Conservation (phyloP, 2,113 vertebrate genomes). For the Malurus alboscapulatus region DNA sequence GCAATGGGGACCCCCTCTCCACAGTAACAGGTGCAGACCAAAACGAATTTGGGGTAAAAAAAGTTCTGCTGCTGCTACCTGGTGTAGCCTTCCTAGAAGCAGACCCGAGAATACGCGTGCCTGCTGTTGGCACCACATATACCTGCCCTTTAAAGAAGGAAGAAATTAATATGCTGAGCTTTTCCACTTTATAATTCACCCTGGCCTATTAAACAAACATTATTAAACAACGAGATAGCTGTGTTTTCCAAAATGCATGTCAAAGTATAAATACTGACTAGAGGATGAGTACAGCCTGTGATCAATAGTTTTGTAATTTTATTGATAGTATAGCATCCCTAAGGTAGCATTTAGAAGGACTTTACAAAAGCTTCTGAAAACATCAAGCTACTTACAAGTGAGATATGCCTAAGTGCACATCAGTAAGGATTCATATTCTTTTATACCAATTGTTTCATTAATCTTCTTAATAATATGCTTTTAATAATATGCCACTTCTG, state of each 20-base stretch:
- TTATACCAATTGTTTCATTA: slow-evolving; percentile 36
- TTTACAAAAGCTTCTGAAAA: background rate
- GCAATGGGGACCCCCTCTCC: rapidly evolving
- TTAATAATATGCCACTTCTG: slow-evolving; percentile 51
- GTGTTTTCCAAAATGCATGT: background rate
- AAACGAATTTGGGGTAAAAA: background rate
- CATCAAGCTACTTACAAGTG: background rate
- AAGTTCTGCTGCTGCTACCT: rapidly evolving
- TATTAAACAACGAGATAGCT: background rate
- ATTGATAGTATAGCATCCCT: background rate
- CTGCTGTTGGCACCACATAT: background rate
- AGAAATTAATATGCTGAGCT: background rate
- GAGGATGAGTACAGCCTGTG: background rate
- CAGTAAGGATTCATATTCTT: background rate
- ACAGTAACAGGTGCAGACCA: background rate
- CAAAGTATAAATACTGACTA: background rate
- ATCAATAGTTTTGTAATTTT: slow-evolving; percentile 15
- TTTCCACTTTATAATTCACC: background rate
- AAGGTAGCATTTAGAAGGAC: background rate
- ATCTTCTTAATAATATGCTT: background rate
- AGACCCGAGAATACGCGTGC: background rate
- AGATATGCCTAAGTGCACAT: slow-evolving; percentile 10
- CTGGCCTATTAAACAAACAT: background rate
- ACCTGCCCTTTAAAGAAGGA: background rate
- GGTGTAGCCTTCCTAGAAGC: background rate